phyloP scores from a whole-genome alignment of 2,113 vertebrate species.

The Paracanthobrama guichenoti region DNA sequence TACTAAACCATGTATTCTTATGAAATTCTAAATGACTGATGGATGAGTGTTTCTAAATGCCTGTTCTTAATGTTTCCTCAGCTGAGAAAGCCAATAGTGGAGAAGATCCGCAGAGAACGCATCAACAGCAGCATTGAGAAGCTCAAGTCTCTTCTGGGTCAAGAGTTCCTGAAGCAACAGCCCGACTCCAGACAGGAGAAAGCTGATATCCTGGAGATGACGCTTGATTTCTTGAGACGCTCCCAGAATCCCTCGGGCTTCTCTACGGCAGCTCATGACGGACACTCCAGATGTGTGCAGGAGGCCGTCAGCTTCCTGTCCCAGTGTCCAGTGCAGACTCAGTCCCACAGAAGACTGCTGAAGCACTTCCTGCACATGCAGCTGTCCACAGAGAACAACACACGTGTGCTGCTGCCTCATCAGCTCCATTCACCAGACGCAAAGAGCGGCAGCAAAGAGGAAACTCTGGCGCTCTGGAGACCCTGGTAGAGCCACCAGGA shows the following conservation, averaged over 20 bases:
- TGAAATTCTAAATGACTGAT: background rate
- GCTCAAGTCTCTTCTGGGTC: constrained; percentile 59
- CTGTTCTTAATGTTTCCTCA: constrained; percentile 53
- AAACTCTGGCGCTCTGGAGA: constrained; percentile 46
- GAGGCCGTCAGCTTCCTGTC: constrained; percentile 57
- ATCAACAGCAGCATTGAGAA: constrained; percentile 66
- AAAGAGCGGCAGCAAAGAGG: constrained; percentile 59
- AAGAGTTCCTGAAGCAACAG: constrained; percentile 57
- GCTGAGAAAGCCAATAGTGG: constrained; percentile 71
- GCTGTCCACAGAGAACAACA: constrained; percentile 10
- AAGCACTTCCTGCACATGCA: constrained; percentile 44
- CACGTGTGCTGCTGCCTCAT: background rate
- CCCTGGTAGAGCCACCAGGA: constrained; percentile 33
- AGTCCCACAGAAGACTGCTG: constrained; percentile 51
- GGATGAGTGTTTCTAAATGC: constrained; percentile 8
- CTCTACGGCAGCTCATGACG: constrained; percentile 40
- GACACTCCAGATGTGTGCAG: constrained; percentile 57
- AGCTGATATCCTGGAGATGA: constrained; percentile 62
- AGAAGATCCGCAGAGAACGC: constrained; percentile 62
- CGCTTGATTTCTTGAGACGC: constrained; percentile 52
- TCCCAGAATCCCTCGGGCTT: constrained; percentile 57
- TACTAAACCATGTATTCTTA: background rate
- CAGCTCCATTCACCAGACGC: constrained; percentile 40
- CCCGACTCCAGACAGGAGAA: constrained; percentile 62
- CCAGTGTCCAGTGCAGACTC: constrained; percentile 37